Base-by-base conservation (phyloP, 2,888 invertebrate genomes). In the Hydropsyche betteni region DNA sequence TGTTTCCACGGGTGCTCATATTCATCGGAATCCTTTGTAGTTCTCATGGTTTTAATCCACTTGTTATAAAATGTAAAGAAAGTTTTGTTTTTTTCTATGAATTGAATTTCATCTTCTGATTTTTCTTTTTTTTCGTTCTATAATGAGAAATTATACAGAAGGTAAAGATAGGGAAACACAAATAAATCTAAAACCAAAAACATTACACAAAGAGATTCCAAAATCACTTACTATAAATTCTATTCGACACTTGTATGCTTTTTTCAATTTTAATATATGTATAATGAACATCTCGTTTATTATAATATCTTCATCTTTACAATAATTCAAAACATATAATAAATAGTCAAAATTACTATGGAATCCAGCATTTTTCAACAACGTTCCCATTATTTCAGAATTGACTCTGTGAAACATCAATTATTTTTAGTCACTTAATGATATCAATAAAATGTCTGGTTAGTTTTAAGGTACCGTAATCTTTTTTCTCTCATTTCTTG, bases 361-460 rank as follows among this genome's bases (percentile, higher is more conserved):
- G 4, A 83, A 82, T 80, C 90, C 89, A 2, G 92, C 95, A 81
- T 91, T 89, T 12, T 86, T 86, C 44, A 96, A 80, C 84, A 97
- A 88, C 34, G 93, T 90, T 12, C 93, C 93, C 69, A 95, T 84
- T 78, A 97, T 93, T 84, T 91, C 89, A 72, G 89, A 86, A 82
- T 95, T 96, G 58, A 92, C 84, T 81, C 94, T 91, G 85, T 78
- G 86, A 88, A 80, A 81, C 82, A 80, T 76, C 64, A 78, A 76
- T 79, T 73, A 64, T 73, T 69, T 64, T 64, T 12, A 71, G 44
- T 51, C 76, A 76, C 0, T 38, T 51, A 34, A 52, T 64, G 68
- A 36, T 73, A 8, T 73, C 4, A 38, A 4, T 72, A 64, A 44
- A 8, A 44, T 44, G 44, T 44, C 7, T 44, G 3, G 3, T 1